phyloP scores from a whole-genome alignment of 2,113 vertebrate genomes.

The Melanerpes formicivorus region DNA sequence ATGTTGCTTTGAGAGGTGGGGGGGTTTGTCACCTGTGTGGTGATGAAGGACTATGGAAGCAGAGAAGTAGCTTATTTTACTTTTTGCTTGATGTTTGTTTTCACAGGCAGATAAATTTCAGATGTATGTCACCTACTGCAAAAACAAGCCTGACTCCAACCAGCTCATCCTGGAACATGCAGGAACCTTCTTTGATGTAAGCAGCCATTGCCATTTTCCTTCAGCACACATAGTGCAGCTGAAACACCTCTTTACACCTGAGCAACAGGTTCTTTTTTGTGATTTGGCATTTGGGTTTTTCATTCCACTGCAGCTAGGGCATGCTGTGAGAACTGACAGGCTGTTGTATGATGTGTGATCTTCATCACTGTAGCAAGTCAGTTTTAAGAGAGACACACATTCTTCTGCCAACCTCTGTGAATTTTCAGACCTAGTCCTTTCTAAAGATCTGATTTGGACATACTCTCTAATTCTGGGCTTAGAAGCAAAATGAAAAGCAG shows the following conservation, averaged over 20 bases:
- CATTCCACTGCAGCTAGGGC: not conserved
- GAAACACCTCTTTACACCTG: not conserved
- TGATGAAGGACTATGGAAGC: not conserved
- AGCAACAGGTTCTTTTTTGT: not conserved
- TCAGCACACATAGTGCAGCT: not conserved
- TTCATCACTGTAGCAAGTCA: not conserved
- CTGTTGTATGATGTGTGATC: not conserved
- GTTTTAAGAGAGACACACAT: not conserved
- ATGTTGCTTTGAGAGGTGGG: not conserved
- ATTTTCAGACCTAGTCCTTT: not conserved
- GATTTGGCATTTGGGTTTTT: not conserved
- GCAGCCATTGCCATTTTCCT: conserved; percentile 54
- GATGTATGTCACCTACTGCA: conserved; percentile 98
- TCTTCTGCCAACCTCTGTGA: not conserved
- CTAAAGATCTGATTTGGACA: not conserved
- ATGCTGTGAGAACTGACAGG: not conserved
- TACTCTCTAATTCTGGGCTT: not conserved
- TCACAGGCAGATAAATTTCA: conserved; percentile 98
- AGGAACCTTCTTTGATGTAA: conserved; percentile 96
- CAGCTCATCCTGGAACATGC: conserved; percentile 97
- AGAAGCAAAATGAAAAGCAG: not conserved
- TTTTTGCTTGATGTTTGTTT: conserved; percentile 64
- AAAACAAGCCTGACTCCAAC: conserved; percentile 98
- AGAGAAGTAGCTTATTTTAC: conserved; percentile 18
- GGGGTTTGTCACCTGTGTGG: not conserved